phyloP scores from a whole-genome alignment of 2,113 vertebrate species.

The Albula glossodonta region DNA sequence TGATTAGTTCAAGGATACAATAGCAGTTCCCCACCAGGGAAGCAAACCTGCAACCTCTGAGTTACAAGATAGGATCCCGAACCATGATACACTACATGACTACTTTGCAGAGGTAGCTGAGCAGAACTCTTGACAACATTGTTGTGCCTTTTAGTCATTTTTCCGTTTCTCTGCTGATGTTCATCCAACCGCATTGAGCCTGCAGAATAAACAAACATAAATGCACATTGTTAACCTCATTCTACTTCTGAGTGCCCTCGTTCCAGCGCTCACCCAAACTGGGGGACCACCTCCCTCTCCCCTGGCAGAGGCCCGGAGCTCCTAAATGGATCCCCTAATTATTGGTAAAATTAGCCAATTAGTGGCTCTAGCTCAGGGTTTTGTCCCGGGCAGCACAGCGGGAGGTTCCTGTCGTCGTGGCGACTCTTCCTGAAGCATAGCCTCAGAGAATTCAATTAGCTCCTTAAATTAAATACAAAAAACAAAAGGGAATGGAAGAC shows the following conservation, averaged over 20 bases:
- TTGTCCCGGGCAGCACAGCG: conserved; percentile 5
- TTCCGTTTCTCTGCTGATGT: too few species aligned
- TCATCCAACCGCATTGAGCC: too few species aligned
- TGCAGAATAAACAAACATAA: too few species aligned
- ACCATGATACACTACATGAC: too few species aligned
- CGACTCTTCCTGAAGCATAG: conserved; percentile 14
- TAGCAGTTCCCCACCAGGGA: too few species aligned
- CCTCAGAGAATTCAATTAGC: conserved; percentile 1
- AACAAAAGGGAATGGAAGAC: neutral
- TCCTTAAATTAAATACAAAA: neutral
- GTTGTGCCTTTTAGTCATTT: too few species aligned
- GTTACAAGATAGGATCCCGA: too few species aligned
- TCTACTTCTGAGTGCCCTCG: neutral
- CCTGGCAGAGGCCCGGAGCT: conserved; percentile 1
- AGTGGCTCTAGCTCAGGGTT: conserved; percentile 27
- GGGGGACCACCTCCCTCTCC: neutral
- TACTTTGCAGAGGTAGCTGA: too few species aligned
- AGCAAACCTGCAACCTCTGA: too few species aligned
- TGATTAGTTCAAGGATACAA: too few species aligned
- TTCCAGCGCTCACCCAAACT: neutral
- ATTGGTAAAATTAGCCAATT: conserved; percentile 43
- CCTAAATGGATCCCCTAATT: conserved; percentile 45
- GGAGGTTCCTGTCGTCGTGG: neutral
- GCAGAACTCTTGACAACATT: too few species aligned
- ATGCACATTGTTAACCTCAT: too few species aligned